phyloP scores from a whole-genome alignment of 2,113 vertebrate species.

The Thymallus thymallus region DNA sequence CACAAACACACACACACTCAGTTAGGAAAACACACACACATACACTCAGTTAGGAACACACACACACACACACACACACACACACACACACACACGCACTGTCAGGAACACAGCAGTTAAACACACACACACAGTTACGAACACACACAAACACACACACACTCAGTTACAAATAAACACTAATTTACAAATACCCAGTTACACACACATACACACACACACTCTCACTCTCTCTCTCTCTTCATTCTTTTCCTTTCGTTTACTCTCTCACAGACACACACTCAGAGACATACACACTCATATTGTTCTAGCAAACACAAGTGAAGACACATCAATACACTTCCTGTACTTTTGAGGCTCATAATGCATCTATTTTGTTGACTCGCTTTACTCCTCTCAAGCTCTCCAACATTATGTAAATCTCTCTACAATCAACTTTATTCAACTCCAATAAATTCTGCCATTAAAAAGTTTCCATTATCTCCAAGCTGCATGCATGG shows the following conservation, averaged over 20 bases:
- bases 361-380: background rate
- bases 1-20: too few relatives aligned
- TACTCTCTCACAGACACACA: background rate
- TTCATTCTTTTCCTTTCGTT: background rate
- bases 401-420: background rate
- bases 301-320: background rate
- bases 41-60: too few relatives aligned
- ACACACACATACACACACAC: background rate
- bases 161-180: too few relatives aligned
- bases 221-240: background rate
- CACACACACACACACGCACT: slow-evolving; percentile 13
- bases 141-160: too few relatives aligned
- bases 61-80: too few relatives aligned
- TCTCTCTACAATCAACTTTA: background rate
- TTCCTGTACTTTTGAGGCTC: background rate
- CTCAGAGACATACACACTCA: background rate
- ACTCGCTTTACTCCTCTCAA: background rate
- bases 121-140: too few relatives aligned
- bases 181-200: background rate
- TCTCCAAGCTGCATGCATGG: background rate
- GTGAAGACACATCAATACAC: too few relatives aligned
- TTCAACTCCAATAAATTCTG: too few relatives aligned
- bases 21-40: too few relatives aligned
- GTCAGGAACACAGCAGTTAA: too few relatives aligned
- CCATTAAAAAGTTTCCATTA: background rate